Base-by-base conservation (phyloP, 2,113 vertebrate species). In the Gulo gulo region DNA sequence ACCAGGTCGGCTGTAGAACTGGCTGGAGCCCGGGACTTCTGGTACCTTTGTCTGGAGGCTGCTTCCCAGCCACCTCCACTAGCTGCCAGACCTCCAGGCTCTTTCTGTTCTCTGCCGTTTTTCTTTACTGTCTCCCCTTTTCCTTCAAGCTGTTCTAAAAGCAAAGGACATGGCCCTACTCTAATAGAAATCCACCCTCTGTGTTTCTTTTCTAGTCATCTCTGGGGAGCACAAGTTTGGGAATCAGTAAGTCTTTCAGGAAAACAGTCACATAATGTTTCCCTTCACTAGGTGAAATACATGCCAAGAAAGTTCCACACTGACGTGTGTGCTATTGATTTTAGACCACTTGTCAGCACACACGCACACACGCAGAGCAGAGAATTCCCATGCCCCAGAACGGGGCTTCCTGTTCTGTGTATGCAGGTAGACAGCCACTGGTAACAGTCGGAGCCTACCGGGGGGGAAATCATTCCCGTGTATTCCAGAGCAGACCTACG, bases 401-500 rank as follows among this genome's bases (percentile, higher is more conserved):
- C 73, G 50, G 52, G 36, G 20, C 69, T 67, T 85, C 47, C 52
- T 67, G 81, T 69, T 50, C 61, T 95, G 78, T 79, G 78, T 76
- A 74, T n/a, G 29, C 34, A 89, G 47, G 47, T 76, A 78, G 34
- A 78, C 83, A 24, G 34, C n/a, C 50, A 57, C 67, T 97, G 83
- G 81, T 71, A 34, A 59, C 55, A 26, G 15, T 59, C 81, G 69
- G 61, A 97, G 52, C 36, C 83, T 21, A 6, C 5, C 4, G 52
- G 52, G 52, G 34, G 39, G 76, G 15, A 93, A 93, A 92, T 96
- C 76, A 61, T 95, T 97, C 88, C 96, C 85, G 63, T 71, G 36
- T 95, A 67, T 92, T 97, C 95, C 97, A 96, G 92, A 97, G 79
- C 65, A 63, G 65, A 95, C 96, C 85, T 67, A 50, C 95, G 97